Percentiles rank a stretch among this genome's conserved stretches.
Conservation (phyloP, 2,113 vertebrate genomes). For the Callithrix jacchus region DNA sequence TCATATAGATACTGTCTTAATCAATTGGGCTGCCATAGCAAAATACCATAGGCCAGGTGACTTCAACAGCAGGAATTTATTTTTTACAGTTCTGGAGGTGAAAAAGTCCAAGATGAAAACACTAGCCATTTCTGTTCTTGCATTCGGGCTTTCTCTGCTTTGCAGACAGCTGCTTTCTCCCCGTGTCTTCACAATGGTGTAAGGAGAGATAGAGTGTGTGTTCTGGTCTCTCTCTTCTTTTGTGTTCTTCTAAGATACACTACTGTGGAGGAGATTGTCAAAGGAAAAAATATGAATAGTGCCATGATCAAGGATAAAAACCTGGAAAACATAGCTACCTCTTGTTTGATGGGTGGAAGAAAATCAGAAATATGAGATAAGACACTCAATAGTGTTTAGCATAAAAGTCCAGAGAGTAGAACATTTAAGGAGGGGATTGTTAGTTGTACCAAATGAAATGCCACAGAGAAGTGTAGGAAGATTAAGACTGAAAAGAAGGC, state of each 20-base stretch:
- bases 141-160: not conserved
- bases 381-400: not conserved
- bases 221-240: not conserved
- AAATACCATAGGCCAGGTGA: not conserved
- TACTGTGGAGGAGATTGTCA: not conserved
- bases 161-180: not conserved
- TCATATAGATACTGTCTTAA: not conserved
- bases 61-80: not conserved
- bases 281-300: not conserved
- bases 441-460: constrained; percentile 9
- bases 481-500: not conserved
- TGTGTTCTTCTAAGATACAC: not conserved
- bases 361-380: not conserved
- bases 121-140: not conserved
- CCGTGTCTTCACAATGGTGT: not conserved
- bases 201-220: not conserved
- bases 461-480: not conserved
- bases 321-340: not conserved
- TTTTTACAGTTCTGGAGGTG: not conserved
- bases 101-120: not conserved
- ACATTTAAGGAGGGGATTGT: not conserved
- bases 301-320: not conserved
- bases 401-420: not conserved
- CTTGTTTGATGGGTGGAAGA: not conserved
- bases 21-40: not conserved